Percentiles rank a stretch among this genome's conserved stretches.
Conservation (phyloP, 2,797 vertebrate genomes). For the Neopelma chrysocephalum region DNA sequence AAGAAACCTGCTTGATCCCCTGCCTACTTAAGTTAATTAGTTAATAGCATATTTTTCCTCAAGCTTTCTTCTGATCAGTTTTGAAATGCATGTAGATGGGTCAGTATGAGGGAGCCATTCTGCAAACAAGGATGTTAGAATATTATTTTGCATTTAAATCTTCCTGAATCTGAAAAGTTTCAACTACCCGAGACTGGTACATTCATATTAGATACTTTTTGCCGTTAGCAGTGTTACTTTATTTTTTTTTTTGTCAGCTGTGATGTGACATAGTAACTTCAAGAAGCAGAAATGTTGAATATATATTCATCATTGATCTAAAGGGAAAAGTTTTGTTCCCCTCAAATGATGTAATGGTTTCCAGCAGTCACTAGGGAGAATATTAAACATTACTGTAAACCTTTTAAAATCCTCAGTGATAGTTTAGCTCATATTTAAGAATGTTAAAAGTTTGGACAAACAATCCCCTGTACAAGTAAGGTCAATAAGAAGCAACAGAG, state of each 20-base stretch:
- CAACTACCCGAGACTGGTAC: neutral
- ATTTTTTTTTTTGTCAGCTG: neutral
- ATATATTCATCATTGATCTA: neutral
- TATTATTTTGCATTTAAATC: neutral
- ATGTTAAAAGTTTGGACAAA: neutral
- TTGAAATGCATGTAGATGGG: neutral
- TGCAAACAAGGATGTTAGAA: neutral
- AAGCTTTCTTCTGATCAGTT: neutral
- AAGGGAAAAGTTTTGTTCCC: neutral
- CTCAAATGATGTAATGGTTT: neutral
- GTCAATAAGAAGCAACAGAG: neutral
- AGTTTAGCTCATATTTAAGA: neutral
- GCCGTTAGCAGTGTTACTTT: neutral
- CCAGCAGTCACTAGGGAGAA: neutral
- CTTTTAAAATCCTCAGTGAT: neutral
- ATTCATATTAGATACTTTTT: neutral
- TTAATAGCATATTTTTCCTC: conserved; percentile 41
- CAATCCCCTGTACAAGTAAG: neutral
- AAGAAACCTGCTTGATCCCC: conserved; percentile 34
- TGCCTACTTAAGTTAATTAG: conserved; percentile 46
- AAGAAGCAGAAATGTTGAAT: neutral
- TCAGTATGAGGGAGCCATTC: neutral
- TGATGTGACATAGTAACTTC: neutral
- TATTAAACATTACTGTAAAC: neutral
- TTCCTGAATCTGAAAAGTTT: neutral